phyloP scores from a whole-genome alignment of 2,888 invertebrate genomes.

The Amitus sp. region DNA sequence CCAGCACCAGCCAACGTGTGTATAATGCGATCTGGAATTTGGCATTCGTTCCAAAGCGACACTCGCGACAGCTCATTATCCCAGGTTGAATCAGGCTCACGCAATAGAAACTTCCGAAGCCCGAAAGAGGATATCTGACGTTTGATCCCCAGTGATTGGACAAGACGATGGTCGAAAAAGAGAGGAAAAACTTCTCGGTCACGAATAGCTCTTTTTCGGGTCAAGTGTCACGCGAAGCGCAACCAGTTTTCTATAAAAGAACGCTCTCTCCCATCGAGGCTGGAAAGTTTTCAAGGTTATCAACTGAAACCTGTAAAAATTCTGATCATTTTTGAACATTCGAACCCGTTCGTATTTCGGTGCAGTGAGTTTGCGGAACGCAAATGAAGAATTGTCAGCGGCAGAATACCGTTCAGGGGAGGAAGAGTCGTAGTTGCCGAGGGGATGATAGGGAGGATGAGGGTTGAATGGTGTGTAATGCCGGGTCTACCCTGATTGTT shows the following conservation, averaged over 20 bases:
- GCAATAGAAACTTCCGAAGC: not conserved
- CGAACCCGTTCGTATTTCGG: conserved; percentile 28
- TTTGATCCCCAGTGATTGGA: too few relatives aligned
- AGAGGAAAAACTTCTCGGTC: too few relatives aligned
- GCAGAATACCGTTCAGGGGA: conserved; percentile 54
- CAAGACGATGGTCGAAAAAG: too few relatives aligned
- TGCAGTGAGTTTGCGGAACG: conserved; percentile 57
- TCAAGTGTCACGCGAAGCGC: too few relatives aligned
- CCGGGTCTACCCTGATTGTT: conserved; percentile 64
- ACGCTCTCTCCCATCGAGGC: too few relatives aligned
- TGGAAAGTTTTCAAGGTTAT: too few relatives aligned
- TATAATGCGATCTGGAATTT: conserved; percentile 35
- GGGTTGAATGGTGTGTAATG: conserved; percentile 65
- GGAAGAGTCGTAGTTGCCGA: conserved; percentile 34
- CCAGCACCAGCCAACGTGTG: conserved; percentile 47
- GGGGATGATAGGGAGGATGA: conserved; percentile 42
- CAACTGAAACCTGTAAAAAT: too few relatives aligned
- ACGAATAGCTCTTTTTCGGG: too few relatives aligned
- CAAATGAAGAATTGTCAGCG: conserved; percentile 66
- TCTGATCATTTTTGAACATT: conserved; percentile 31
- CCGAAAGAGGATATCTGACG: too few relatives aligned
- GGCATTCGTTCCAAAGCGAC: not conserved
- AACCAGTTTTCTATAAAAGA: too few relatives aligned
- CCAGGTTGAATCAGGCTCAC: not conserved
- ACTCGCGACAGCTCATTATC: not conserved